Percentiles rank a stretch among this genome's conserved stretches.
Conservation (phyloP, 2,888 invertebrate species). For the Drosophila mimica region DNA sequence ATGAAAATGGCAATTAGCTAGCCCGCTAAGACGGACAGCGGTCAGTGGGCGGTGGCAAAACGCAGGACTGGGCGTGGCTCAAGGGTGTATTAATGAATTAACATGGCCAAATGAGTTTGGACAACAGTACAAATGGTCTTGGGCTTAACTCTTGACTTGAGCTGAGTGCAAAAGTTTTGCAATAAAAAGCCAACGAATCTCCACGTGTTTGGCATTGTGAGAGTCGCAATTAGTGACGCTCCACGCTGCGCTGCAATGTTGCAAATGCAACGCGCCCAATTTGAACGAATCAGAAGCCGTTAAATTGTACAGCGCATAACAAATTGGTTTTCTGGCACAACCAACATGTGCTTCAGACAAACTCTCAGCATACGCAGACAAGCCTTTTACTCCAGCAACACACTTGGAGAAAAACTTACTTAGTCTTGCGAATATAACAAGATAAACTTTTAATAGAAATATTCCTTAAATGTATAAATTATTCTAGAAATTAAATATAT, state of each 20-base stretch:
- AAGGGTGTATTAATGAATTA: slow-evolving; percentile 78
- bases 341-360: slow-evolving; percentile 64
- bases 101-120: slow-evolving; percentile 76
- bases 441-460: neutral
- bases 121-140: slow-evolving; percentile 68
- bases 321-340: slow-evolving; percentile 69
- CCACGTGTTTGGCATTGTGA: slow-evolving; percentile 70
- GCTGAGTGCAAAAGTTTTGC: slow-evolving; percentile 62
- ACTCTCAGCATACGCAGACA: slow-evolving; percentile 28
- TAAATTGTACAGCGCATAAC: slow-evolving; percentile 75
- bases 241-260: slow-evolving; percentile 25
- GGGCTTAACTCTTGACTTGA: slow-evolving; percentile 41
- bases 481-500: neutral
- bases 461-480: neutral
- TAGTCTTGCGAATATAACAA: neutral
- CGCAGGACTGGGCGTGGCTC: slow-evolving; percentile 27
- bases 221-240: slow-evolving; percentile 58
- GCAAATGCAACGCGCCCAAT: slow-evolving; percentile 61
- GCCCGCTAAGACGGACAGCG: slow-evolving; percentile 44
- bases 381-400: neutral
- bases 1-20: slow-evolving; percentile 75
- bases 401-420: neutral
- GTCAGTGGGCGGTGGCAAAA: neutral
- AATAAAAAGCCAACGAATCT: slow-evolving; percentile 57
- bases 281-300: slow-evolving; percentile 74